Base-by-base conservation (phyloP, 2,888 invertebrate species). In the Drosophila antonietae region DNA sequence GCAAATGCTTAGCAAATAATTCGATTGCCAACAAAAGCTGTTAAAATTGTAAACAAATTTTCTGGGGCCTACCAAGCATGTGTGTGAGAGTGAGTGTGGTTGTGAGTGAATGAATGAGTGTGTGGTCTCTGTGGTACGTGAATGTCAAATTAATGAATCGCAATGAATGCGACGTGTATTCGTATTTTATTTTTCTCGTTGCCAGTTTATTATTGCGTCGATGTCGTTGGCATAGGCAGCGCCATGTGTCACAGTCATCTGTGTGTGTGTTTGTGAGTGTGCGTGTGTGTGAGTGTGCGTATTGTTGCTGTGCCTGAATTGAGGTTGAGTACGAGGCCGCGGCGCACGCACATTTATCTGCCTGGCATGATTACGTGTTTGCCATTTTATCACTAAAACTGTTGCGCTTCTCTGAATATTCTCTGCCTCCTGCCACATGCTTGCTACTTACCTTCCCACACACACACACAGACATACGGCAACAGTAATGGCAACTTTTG, bases 131-230 rank as follows among this genome's bases (percentile, higher is more conserved):
- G 73, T 68, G 83, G 74, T 80, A 74, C 60, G 75, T 78, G 87
- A 83, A 90, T 88, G 79, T 80, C 76, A 80, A 90, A 83, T 83
- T 83, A 88, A 83, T 90, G 83, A 82, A 87, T 78, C 79, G 72
- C 80, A 90, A 87, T 85, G 87, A 83, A 81, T 80, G 75, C 75
- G 64, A 68, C 55, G 70, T 62, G 64, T 73, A 60, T 64, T 58
- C 59, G 60, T 67, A 65, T 69, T 76, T 72, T 74, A 73, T 74
- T 58, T 62, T 70, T 58, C 59, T 41, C 49, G 49, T 52, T 51
- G 67, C 61, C 75, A 71, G 66, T 75, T 75, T 75, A 74, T 75
- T 75, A 74, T 75, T 75, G 75, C 52, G 35, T 53, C 46, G 66
- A 67, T 75, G 61, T 64, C 39, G 58, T 58, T 23, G 49, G 57